Evolutionary conservation across 2,797 vertebrate genomes (phyloP).

Genomic region (Alcedo atthis): DNA sequence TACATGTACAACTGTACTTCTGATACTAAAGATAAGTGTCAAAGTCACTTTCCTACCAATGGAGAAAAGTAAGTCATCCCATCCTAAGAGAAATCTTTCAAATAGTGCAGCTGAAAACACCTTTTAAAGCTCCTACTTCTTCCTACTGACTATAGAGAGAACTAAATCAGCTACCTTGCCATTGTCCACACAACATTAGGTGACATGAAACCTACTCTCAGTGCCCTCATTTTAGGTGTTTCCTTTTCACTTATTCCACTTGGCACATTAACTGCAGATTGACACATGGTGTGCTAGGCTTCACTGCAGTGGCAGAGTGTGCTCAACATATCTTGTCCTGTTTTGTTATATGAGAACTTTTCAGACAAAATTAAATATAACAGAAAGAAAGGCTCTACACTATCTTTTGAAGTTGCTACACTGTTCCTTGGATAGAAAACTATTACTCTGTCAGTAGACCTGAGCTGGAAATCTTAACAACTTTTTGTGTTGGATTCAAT

Average conservation of each 20-base stretch:
- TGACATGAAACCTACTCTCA: not conserved
- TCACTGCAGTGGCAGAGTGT: not conserved
- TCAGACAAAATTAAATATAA: not conserved
- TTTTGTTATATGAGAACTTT: not conserved
- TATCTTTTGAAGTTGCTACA: not conserved
- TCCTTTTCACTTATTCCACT: not conserved
- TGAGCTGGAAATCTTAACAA: not conserved
- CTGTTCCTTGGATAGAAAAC: not conserved
- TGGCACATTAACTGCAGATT: not conserved
- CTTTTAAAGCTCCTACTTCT: not conserved
- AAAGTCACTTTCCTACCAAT: not conserved
- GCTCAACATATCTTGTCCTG: not conserved
- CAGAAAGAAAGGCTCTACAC: not conserved
- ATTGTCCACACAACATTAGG: not conserved
- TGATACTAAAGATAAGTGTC: not conserved
- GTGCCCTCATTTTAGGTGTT: not conserved
- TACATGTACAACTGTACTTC: not conserved
- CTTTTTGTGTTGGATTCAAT: not conserved
- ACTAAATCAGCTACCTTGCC: not conserved
- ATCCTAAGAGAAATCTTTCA: not conserved
- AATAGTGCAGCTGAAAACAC: not conserved
- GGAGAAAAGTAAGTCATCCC: not conserved
- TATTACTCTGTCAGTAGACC: not conserved
- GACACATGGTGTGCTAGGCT: fast-evolving
- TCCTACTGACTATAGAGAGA: not conserved